Evolutionary conservation across 2,797 vertebrate species (phyloP).

Genomic region (Lepus oiostolus): DNA sequence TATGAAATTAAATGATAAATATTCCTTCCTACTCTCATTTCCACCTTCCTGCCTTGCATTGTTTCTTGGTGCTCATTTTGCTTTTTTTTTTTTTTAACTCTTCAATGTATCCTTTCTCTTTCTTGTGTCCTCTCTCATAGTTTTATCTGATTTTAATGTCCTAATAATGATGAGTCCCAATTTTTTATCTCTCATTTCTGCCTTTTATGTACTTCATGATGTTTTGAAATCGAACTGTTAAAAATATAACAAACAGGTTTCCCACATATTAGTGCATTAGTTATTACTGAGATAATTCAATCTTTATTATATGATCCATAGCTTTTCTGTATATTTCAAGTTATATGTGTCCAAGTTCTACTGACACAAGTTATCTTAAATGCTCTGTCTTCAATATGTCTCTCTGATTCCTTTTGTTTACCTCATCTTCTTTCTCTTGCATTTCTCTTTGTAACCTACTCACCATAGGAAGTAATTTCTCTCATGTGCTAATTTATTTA

Average conservation of each 20-base stretch:
- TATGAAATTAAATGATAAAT: constrained; percentile 8
- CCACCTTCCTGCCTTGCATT: not conserved
- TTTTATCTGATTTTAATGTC: constrained; percentile 24
- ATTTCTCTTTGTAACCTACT: not conserved
- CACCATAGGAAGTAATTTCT: not conserved
- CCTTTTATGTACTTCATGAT: not conserved
- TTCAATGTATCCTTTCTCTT: not conserved
- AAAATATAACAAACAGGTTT: not conserved
- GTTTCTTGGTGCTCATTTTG: not conserved
- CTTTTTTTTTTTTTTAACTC: not conserved
- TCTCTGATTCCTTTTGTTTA: not conserved
- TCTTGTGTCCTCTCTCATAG: not conserved
- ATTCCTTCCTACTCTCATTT: constrained; percentile 52
- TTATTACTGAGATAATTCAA: not conserved
- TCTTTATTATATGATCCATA: not conserved
- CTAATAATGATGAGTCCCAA: not conserved
- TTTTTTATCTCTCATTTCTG: not conserved
- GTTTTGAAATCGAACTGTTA: not conserved
- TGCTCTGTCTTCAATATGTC: not conserved
- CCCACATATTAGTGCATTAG: not conserved
- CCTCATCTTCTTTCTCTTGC: not conserved
- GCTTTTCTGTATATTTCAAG: not conserved
- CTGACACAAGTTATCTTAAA: not conserved
- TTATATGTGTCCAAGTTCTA: not conserved
- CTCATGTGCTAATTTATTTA: not conserved